Conservation (phyloP, 2,113 vertebrate genomes). For the Scomber scombrus region DNA sequence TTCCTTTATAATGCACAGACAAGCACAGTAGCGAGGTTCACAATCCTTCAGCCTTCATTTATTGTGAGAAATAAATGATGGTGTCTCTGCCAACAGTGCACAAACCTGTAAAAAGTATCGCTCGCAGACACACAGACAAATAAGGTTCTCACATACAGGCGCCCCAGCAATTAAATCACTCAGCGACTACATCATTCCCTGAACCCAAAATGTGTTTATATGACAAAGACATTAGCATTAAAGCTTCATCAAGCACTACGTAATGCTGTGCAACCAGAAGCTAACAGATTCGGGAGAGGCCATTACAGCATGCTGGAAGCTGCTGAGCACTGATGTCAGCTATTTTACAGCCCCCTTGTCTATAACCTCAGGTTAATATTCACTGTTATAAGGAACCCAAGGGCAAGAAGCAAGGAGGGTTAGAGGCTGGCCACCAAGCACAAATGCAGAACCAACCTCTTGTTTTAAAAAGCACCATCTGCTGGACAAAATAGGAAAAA, state of each 20-base stretch:
- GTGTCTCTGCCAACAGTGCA: slow-evolving; percentile 25
- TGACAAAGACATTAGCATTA: slow-evolving; percentile 79
- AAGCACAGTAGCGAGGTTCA: slow-evolving; percentile 9
- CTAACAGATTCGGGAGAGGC: slow-evolving; percentile 56
- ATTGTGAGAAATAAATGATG: slow-evolving; percentile 41
- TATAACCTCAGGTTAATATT: slow-evolving; percentile 71
- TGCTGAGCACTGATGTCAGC: slow-evolving; percentile 76
- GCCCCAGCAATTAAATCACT: slow-evolving; percentile 69
- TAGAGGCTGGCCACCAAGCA: slow-evolving; percentile 39
- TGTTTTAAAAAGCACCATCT: slow-evolving; percentile 77
- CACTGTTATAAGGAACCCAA: slow-evolving; percentile 62
- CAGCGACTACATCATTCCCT: slow-evolving; percentile 67
- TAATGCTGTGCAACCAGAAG: slow-evolving; percentile 73
- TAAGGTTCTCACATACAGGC: slow-evolving; percentile 47
- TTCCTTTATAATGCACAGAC: slow-evolving; percentile 55
- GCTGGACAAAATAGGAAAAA: slow-evolving; percentile 66
- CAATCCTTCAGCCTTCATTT: slow-evolving; percentile 28
- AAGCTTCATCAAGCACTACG: slow-evolving; percentile 71
- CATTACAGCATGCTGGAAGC: slow-evolving; percentile 79
- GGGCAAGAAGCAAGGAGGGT: slow-evolving; percentile 38
- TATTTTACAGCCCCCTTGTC: slow-evolving; percentile 67
- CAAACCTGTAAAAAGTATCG: slow-evolving; percentile 52
- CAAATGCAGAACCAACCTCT: slow-evolving; percentile 25
- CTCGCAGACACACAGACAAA: slow-evolving; percentile 40
- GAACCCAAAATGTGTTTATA: slow-evolving; percentile 75